Evolutionary conservation across 2,113 vertebrate species (phyloP).

Genomic region (Eretmodus cyanostictus): DNA sequence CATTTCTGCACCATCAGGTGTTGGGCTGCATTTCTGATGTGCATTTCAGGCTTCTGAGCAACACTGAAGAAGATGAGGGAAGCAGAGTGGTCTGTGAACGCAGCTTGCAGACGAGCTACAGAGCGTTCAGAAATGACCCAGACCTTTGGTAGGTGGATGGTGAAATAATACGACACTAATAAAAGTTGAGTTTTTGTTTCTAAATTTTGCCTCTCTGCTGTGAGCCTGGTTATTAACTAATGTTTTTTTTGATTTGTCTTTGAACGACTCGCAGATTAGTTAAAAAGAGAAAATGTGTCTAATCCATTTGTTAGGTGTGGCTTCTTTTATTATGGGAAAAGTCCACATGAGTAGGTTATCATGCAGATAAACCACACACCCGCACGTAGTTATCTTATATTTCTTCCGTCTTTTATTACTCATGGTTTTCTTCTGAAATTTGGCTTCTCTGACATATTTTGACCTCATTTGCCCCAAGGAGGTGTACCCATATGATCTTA

Average conservation of each 20-base stretch:
- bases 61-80: not conserved
- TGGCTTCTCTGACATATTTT: not conserved
- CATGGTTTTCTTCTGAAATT: not conserved
- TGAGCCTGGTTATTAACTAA: not conserved
- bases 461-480: not conserved
- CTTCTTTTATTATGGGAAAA: not conserved
- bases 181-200: not conserved
- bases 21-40: not conserved
- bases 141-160: not conserved
- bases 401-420: not conserved
- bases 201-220: not conserved
- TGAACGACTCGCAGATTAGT: not conserved
- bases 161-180: not conserved
- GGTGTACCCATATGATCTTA: not conserved
- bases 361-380: not conserved
- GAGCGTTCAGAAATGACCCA: not conserved
- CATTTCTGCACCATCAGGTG: not conserved
- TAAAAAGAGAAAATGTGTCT: not conserved
- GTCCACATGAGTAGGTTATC: not conserved
- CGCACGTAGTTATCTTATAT: not conserved
- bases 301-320: not conserved
- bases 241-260: not conserved
- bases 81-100: not conserved
- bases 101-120: not conserved
- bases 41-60: not conserved